Evolutionary conservation across 2,113 vertebrate species (phyloP).

Genomic region (Menidia beryllina): DNA sequence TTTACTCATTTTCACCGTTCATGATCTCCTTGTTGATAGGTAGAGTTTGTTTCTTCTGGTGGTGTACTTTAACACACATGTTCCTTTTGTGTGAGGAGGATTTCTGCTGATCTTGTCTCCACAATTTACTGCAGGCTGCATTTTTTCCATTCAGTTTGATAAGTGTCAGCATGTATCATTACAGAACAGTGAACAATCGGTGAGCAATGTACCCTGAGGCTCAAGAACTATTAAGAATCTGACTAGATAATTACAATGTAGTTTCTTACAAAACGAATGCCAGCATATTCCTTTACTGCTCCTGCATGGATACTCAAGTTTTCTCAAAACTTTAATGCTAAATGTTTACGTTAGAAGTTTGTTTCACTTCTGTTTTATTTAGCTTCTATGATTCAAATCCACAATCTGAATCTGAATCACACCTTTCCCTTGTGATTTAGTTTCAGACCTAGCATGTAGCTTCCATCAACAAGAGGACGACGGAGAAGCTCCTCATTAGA

Average conservation of each 20-base stretch:
- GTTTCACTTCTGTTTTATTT: background rate
- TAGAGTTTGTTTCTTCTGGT: slow-evolving; percentile 39
- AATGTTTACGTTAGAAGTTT: background rate
- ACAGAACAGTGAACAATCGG: slow-evolving; percentile 55
- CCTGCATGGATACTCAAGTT: slow-evolving; percentile 1
- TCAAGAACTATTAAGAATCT: slow-evolving; percentile 60
- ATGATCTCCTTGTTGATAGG: slow-evolving; percentile 25
- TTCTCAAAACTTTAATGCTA: slow-evolving; percentile 3
- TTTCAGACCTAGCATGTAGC: too few relatives aligned
- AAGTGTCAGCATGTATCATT: slow-evolving; percentile 70
- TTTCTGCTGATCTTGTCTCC: slow-evolving; percentile 66
- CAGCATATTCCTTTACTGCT: slow-evolving; percentile 20
- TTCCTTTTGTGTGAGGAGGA: slow-evolving; percentile 61
- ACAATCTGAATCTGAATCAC: too few relatives aligned
- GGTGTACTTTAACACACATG: slow-evolving; percentile 61
- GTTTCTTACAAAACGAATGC: slow-evolving; percentile 50
- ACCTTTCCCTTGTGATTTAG: too few relatives aligned
- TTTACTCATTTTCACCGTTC: slow-evolving; percentile 22
- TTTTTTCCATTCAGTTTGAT: slow-evolving; percentile 73
- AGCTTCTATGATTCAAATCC: background rate
- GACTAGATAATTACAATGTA: slow-evolving; percentile 72
- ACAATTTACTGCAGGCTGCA: slow-evolving; percentile 65
- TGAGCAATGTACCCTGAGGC: slow-evolving; percentile 54
- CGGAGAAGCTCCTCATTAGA: background rate
- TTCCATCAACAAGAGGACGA: background rate